Evolutionary conservation across 2,797 vertebrate genomes (phyloP), one percentile per base, ranked within the genome.

Genomic region (Morus bassanus): DNA sequence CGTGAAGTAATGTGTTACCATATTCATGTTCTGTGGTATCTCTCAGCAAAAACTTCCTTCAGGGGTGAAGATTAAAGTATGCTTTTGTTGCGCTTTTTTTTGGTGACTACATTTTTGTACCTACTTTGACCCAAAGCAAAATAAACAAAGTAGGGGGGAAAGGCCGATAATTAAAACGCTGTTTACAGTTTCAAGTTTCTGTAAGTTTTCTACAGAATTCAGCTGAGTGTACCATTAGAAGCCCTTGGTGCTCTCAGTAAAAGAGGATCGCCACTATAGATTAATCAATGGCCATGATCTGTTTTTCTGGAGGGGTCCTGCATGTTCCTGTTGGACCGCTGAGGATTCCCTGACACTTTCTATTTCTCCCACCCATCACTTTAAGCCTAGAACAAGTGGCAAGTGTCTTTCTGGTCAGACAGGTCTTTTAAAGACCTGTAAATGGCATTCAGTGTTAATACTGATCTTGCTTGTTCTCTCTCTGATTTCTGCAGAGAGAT

Each of bases 1-100:
- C 35, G 7, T 95, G 90, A 95, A 96, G 53, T 93, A 68, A 96
- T 70, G 70, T 72, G 46, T 95, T 95, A 75, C 31, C 90, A 94
- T 70, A 73, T 85, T 91, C 39, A 57, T 35, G 70, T 95, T 95
- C 82, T 72, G 64, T 43, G 39, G 35, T 85, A 75, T 68, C 39
- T 86, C 86, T 89, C 43, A 79, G 65, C 86, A 96, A 93, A 87
- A 56, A 8, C 67, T 85, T 95, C 81, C 76, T 94, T 84, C 54
- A 41, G 57, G 69, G 46, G 33, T 65, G 94, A 64, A 86, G 72
- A 41, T 43, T 75, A 23, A 82, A 91, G 54, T 75, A 39, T 45
- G 39, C n/a, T 86, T 81, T 61, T 72, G 39, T 63, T 88, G 59
- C 10, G 2, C 18, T 45, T 45, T 35, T 88, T 91, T 91, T 81